Percentiles rank a stretch among this genome's conserved stretches.
Evolutionary conservation across 2,888 invertebrate genomes (phyloP).

Genomic region (Teleogryllus oceanicus): DNA sequence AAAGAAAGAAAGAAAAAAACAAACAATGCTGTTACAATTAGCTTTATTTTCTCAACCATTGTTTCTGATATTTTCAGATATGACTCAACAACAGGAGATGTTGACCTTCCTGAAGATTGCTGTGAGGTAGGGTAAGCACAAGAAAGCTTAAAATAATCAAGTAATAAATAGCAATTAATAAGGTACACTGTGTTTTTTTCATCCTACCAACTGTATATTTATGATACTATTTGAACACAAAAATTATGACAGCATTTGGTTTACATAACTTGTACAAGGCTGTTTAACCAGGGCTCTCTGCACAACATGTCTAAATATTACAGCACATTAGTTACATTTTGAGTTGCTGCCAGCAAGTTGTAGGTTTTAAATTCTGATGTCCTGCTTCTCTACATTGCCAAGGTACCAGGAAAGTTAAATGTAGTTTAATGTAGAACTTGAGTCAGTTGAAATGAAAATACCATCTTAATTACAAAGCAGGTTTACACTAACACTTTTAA

Average conservation of each 20-base stretch:
- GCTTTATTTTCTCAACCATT: neutral
- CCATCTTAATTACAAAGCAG: too few species aligned
- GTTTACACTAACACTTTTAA: too few species aligned
- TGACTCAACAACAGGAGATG: neutral
- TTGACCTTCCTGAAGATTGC: neutral
- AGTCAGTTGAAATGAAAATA: too few species aligned
- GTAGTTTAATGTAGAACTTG: too few species aligned
- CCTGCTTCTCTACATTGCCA: too few species aligned
- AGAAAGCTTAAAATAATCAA: neutral
- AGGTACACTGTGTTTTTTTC: neutral
- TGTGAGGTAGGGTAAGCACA: neutral
- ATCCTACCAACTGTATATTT: neutral
- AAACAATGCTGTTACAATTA: neutral
- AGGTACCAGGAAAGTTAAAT: too few species aligned
- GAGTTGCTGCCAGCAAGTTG: too few species aligned
- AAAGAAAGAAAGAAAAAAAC: neutral
- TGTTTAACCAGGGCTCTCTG: neutral
- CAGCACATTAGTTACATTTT: too few species aligned
- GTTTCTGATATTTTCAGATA: neutral
- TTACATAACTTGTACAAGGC: neutral
- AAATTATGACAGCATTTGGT: neutral
- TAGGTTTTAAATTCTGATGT: too few species aligned
- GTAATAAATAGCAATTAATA: neutral
- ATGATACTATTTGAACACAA: slow-evolving; percentile 10
- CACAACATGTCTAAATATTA: neutral